Percentiles rank a stretch among this genome's conserved stretches.
These are phyloP conservation scores for Tetrax tetrax DNA, from an alignment of 2,113 vertebrate species.

Conservation along the genomic window DNA sequence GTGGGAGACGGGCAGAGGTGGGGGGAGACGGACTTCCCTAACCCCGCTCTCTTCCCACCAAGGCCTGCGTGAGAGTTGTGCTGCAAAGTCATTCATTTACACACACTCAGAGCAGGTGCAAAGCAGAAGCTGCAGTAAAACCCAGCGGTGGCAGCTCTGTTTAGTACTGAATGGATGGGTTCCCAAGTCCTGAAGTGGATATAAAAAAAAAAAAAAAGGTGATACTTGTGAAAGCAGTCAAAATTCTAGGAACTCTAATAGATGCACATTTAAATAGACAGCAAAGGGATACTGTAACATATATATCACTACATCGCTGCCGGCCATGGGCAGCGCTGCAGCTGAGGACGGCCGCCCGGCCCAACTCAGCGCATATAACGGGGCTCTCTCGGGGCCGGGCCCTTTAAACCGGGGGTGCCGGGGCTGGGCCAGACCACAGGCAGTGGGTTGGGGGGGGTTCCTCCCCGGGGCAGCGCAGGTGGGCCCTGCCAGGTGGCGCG, in stretches of 20 bases:
- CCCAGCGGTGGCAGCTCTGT: too few species aligned
- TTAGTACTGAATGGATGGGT: background rate
- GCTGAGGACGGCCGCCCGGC: background rate
- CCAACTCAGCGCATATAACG: background rate
- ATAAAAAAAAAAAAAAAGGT: background rate
- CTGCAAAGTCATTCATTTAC: background rate
- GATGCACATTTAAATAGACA: fast-evolving
- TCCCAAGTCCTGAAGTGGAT: too few species aligned
- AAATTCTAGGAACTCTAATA: fast-evolving
- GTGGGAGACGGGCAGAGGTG: background rate
- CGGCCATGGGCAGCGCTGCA: background rate
- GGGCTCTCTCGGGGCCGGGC: fast-evolving
- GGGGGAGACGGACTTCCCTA: fast-evolving
- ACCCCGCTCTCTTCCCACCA: fast-evolving
- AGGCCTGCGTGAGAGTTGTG: fast-evolving
- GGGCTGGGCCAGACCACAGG: background rate
- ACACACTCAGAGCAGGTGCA: fast-evolving
- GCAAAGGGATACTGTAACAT: too few species aligned
- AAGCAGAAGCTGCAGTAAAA: background rate
- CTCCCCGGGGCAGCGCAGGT: fast-evolving
- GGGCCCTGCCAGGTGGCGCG: background rate
- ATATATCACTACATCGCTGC: too few species aligned
- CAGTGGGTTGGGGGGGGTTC: fast-evolving
- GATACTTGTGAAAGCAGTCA: fast-evolving
- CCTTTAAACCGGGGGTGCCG: background rate